A percentile compares a stretch with the other conserved stretches of the same genome.
These are phyloP conservation scores for Ichneumoninae sp. DNA, from an alignment of 2,888 invertebrate genomes.

Conservation along the genomic window DNA sequence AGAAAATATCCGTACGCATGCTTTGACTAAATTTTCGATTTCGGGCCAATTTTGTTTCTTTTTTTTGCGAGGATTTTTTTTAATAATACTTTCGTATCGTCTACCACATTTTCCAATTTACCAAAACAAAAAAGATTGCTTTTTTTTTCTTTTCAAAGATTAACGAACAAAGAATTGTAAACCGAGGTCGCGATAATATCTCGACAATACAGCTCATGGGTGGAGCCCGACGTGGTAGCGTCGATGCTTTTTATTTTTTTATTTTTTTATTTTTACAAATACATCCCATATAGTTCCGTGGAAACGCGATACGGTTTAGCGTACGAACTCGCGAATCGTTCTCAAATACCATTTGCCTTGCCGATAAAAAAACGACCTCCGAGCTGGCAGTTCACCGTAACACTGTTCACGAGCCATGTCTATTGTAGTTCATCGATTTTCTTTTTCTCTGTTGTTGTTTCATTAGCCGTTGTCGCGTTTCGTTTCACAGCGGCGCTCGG, in stretches of 20 bases:
- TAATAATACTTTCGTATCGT: not conserved
- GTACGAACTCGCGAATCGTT: not conserved
- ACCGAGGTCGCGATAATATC: not conserved
- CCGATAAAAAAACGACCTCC: not conserved
- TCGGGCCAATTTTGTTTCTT: not conserved
- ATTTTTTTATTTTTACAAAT: not conserved
- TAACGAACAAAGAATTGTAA: not conserved
- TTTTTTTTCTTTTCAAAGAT: not conserved
- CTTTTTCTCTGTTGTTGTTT: conserved; percentile 46
- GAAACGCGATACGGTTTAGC: not conserved
- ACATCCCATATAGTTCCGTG: not conserved
- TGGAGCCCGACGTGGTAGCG: conserved; percentile 31
- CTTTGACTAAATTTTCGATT: not conserved
- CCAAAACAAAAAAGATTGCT: not conserved
- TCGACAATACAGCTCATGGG: conserved; percentile 21
- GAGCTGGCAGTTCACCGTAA: not conserved
- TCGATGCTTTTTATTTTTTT: not conserved
- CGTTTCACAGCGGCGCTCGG: conserved; percentile 15
- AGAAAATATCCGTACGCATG: not conserved
- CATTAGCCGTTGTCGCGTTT: conserved; percentile 23
- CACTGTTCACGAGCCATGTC: not conserved
- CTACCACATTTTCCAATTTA: not conserved
- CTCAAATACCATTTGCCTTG: not conserved
- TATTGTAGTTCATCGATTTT: conserved; percentile 44
- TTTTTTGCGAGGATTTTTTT: not conserved